A percentile compares a stretch with the other conserved stretches of the same genome.
Conservation (phyloP, 2,797 vertebrate species). For the Cyclopterus lumpus region DNA sequence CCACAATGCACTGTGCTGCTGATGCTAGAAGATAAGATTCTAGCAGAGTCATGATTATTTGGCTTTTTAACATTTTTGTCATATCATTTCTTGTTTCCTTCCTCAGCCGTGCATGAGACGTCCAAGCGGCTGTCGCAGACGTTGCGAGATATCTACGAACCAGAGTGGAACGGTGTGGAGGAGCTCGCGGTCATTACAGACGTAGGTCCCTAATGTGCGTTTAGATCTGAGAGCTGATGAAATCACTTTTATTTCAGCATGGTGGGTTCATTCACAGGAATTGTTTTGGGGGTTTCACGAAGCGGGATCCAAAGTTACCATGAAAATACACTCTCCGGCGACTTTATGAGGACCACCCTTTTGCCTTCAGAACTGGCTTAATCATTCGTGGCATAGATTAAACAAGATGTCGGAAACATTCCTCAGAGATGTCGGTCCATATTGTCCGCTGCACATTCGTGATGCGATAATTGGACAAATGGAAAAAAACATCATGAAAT, state of each 20-base stretch:
- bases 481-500: too few species aligned
- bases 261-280: not conserved
- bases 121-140: slow-evolving; percentile 92
- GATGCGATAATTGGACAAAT: too few species aligned
- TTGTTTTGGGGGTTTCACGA: not conserved
- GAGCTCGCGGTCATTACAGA: slow-evolving; percentile 88
- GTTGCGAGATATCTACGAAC: slow-evolving; percentile 89
- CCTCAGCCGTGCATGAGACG: slow-evolving; percentile 90
- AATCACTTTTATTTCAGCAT: not conserved
- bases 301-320: not conserved
- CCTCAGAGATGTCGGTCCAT: not conserved
- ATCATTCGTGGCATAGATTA: not conserved
- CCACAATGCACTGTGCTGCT: slow-evolving; percentile 7
- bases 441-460: not conserved
- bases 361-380: not conserved
- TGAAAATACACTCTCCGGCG: not conserved
- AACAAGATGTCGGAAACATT: not conserved
- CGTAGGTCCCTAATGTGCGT: slow-evolving; percentile 68
- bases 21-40: slow-evolving; percentile 28
- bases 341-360: not conserved
- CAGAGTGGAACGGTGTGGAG: slow-evolving; percentile 88
- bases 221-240: not conserved
- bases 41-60: slow-evolving; percentile 8
- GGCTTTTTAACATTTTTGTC: not conserved
- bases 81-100: slow-evolving; percentile 1